phyloP scores from a whole-genome alignment of 2,888 invertebrate genomes.

The Drosophila lacicola region DNA sequence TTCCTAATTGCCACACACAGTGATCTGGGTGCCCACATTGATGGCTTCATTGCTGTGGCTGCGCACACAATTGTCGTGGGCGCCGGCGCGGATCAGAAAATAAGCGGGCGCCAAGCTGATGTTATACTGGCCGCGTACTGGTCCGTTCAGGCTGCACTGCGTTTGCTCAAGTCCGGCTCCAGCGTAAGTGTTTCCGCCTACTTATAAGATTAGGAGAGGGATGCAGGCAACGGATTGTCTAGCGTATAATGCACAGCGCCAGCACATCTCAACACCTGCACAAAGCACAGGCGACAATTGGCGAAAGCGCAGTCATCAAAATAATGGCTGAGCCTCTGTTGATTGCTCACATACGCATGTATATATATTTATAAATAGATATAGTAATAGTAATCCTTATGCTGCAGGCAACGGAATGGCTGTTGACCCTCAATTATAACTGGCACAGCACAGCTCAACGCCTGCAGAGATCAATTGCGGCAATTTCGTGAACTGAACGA shows the following conservation, averaged over 20 bases:
- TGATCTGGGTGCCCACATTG: slow-evolving; percentile 99
- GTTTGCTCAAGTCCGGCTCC: slow-evolving; percentile 95
- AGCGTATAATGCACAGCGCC: slow-evolving; percentile 23
- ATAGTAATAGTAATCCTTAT: not conserved
- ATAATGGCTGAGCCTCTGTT: slow-evolving; percentile 10
- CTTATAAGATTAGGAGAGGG: not conserved
- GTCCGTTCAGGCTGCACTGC: slow-evolving; percentile 97
- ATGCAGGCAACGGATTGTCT: slow-evolving; percentile 61
- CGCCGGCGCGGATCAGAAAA: slow-evolving; percentile 89
- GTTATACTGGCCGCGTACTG: slow-evolving; percentile 97
- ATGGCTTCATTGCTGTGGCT: slow-evolving; percentile 99
- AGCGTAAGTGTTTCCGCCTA: slow-evolving; percentile 87
- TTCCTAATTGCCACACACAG: slow-evolving; percentile 85
- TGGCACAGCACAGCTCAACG: slow-evolving; percentile 68
- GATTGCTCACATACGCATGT: slow-evolving; percentile 27
- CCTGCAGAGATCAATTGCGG: slow-evolving; percentile 66
- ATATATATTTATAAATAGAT: not conserved
- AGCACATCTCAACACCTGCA: slow-evolving; percentile 65
- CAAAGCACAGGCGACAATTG: slow-evolving; percentile 32
- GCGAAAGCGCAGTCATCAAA: slow-evolving; percentile 16
- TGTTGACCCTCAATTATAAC: slow-evolving; percentile 25
- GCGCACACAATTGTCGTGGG: slow-evolving; percentile 98
- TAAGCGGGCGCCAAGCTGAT: slow-evolving; percentile 96
- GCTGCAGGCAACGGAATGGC: slow-evolving; percentile 49
- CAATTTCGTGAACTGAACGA: slow-evolving; percentile 71